A percentile compares a stretch with the other conserved stretches of the same genome.
These are phyloP conservation scores for Zaprionus lachaisei DNA, from an alignment of 1,140 invertebrate species.

Conservation along the genomic window DNA sequence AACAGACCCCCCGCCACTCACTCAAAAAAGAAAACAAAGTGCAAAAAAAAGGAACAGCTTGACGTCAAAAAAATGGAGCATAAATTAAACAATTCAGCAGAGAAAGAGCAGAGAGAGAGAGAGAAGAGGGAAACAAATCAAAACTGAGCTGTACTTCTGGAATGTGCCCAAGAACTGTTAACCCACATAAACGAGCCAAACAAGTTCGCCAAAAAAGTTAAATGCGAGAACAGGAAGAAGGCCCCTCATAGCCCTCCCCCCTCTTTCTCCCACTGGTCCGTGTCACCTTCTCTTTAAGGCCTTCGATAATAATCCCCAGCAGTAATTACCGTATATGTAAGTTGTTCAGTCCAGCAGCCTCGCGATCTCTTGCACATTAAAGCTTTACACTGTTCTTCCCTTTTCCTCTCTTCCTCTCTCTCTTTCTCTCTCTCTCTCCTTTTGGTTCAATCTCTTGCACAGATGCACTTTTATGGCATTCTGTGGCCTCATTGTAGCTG, in stretches of 20 bases:
- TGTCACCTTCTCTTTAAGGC: slow-evolving; percentile 57
- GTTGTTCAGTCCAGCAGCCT: slow-evolving; percentile 54
- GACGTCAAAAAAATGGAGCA: slow-evolving; percentile 42
- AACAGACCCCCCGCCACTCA: background rate
- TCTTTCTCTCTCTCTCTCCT: background rate
- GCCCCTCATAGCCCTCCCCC: background rate
- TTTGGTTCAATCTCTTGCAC: background rate
- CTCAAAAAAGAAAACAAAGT: slow-evolving; percentile 15
- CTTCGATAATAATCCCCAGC: slow-evolving; percentile 55
- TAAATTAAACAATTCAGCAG: slow-evolving; percentile 29
- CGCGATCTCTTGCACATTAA: slow-evolving; percentile 50
- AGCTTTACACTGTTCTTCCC: no score
- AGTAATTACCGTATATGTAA: slow-evolving; percentile 74
- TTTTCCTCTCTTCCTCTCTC: background rate
- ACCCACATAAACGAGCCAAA: slow-evolving; percentile 63
- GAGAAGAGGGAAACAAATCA: background rate
- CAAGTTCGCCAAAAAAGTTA: slow-evolving; percentile 38
- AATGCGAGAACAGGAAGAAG: slow-evolving; percentile 58
- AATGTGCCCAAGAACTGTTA: slow-evolving; percentile 69
- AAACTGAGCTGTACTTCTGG: slow-evolving; percentile 30
- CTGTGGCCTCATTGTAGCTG: slow-evolving; percentile 9
- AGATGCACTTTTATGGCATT: slow-evolving; percentile 25
- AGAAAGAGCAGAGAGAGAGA: background rate
- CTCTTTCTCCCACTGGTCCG: background rate
- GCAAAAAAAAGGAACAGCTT: slow-evolving; percentile 7